Conservation (phyloP, 2,113 vertebrate species). For the Cercocebus atys region DNA sequence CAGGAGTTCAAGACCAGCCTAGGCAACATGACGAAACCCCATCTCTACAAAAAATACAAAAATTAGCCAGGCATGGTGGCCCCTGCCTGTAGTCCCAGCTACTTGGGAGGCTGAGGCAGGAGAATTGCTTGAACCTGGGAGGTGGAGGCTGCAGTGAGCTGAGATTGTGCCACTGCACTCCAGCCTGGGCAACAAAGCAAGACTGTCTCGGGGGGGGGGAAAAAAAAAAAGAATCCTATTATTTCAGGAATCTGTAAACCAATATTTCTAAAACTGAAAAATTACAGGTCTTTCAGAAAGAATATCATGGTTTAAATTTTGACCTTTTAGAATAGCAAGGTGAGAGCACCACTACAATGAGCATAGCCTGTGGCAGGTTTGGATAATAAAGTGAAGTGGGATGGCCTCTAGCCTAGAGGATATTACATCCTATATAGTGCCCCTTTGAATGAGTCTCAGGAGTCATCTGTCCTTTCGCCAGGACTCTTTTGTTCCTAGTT, state of each 20-base stretch:
- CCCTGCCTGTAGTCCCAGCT: background rate
- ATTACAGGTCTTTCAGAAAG: background rate
- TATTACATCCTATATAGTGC: background rate
- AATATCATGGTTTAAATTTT: background rate
- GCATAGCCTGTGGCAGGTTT: background rate
- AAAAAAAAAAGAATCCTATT: background rate
- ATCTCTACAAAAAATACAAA: background rate
- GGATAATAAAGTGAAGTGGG: background rate
- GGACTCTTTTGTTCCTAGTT: background rate
- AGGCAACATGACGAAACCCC: background rate
- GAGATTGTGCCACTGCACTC: background rate
- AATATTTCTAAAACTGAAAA: conserved; percentile 2
- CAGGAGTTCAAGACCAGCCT: background rate
- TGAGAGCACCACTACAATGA: background rate
- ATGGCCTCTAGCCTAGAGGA: background rate
- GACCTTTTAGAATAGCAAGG: background rate
- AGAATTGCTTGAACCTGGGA: background rate
- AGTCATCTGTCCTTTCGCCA: background rate
- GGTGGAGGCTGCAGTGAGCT: background rate
- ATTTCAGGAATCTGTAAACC: background rate
- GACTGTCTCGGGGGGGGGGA: rapidly evolving
- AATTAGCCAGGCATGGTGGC: background rate
- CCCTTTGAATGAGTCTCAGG: background rate
- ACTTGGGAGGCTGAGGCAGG: background rate
- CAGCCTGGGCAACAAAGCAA: background rate